Percentiles rank a stretch among this genome's conserved stretches.
Conservation (phyloP, 2,797 vertebrate species). For the Pitangus sulphuratus region DNA sequence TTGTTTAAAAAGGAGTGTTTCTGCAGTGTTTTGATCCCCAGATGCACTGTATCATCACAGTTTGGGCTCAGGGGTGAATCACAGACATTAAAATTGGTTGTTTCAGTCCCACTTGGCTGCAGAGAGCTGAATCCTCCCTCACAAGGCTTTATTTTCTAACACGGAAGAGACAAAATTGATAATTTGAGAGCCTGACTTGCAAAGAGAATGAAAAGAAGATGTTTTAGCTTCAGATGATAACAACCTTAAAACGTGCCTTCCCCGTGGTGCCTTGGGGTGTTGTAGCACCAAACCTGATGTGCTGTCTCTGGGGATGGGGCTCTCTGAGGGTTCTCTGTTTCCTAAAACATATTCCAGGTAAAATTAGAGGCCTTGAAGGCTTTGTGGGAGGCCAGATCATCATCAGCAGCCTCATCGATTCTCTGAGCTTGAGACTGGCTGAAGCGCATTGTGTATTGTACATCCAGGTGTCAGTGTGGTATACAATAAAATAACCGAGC, state of each 20-base stretch:
- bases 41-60: neutral
- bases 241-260: neutral
- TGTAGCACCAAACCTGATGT: fast-evolving
- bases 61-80: constrained; percentile 21
- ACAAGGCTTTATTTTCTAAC: neutral
- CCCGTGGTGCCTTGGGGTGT: neutral
- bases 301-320: neutral
- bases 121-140: neutral
- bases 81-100: neutral
- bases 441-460: neutral
- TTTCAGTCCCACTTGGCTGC: neutral
- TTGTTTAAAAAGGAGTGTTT: neutral
- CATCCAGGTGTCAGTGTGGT: neutral
- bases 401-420: neutral
- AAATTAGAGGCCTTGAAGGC: fast-evolving
- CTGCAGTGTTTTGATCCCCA: neutral
- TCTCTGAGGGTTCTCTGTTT: fast-evolving
- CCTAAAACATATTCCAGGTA: neutral
- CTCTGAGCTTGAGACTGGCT: neutral
- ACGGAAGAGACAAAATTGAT: neutral
- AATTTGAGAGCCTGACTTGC: neutral
- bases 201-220: neutral
- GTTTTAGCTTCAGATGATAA: neutral
- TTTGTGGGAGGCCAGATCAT: neutral
- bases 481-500: neutral